Base-by-base conservation (phyloP, 1,140 invertebrate species). In the Pararge aegeria region DNA sequence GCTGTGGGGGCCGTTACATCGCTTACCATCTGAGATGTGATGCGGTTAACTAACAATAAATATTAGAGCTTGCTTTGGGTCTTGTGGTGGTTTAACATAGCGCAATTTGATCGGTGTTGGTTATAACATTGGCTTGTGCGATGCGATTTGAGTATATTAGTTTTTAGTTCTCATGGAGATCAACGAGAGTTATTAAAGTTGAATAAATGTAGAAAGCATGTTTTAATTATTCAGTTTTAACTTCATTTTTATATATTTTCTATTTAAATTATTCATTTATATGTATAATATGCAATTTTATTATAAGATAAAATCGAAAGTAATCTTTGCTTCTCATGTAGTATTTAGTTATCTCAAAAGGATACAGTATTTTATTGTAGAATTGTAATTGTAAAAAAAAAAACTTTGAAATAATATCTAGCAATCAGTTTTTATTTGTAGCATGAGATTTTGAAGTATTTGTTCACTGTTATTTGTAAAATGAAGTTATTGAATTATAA, bases 1-100 rank as follows among this genome's bases (percentile, higher is more conserved):
- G 73, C 73, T 63, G 66, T 73, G 77, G 75, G 76, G 69, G 67
- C 58, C 55, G 70, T 63, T 61, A 67, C 64, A 59, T 59, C 60
- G 54, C 55, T 52, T 46, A n/a, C 38, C 19, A 27, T 55, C 49
- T 24, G 62, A 44, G 63, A 49, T 62, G 64, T 67, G 27, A 20
- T 37, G 46, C 44, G 55, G 48, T 59, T 34, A n/a, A 1, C 73
- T 75, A 49, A 49, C 46, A 49, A n/a, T 10, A 9, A 5, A n/a
- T 27, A 10, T 49, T 29, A 49, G 21, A 29, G 46, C 46, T 49
- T 49, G 46, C 46, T 49, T 49, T 49, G 46, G 46, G 46, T 15
- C 24, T 46, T 46, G 46, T 49, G 46, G n/a, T 49, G 20, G 34
- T 49, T 49, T 49, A 49, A 29, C 46, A 49, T 46, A 29, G 20